Base-by-base conservation (phyloP, 1,140 invertebrate species). In the Pseudomyrmex dendroicus region DNA sequence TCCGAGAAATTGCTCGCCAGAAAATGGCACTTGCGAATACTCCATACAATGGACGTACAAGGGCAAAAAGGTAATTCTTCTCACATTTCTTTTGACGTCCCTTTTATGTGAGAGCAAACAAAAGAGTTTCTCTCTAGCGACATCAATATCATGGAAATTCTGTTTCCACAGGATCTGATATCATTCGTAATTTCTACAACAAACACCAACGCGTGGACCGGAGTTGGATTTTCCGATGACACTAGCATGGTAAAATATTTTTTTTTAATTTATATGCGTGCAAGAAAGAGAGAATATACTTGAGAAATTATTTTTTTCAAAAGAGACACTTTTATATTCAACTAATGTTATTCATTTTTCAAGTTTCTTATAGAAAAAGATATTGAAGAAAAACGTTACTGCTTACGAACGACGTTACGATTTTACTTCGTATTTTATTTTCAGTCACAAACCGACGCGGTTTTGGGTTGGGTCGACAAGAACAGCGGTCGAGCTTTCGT, bases 221-320 rank as follows among this genome's bases (percentile, higher is more conserved):
- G 98, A 2, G 98, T 99, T 84, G 98, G 97, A 13, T 99, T 99
- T 93, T 98, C 98, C 46, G 95, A 98, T 73, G 96, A 98, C 90
- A 96, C 96, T 80, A 96, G 96, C 91, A 99, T 99, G 98, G 97
- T 97, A 92, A 95, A 70, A 13, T 3, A 8, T 44, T 20, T 44
- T 9, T 20, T 68, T 77, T 25, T 7, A 48, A n/a, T 46, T n/a
- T n/a, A 4, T 15, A 3, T 5, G 13, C 25, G 22, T 1, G 17
- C 8, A 9, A 20, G 2, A 59, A 59, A 17, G 9, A 59, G 20
- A 17, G 15, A 57, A 57, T 52, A 52, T 52, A 7, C 35, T 35
- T 9, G 48, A 50, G 12, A 50, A 50, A 50, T 5, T 10, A 50
- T 10, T 9, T 12, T 12, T 50, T 9, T 9, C 8, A 50, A 9